Base-by-base conservation (phyloP, 1,140 invertebrate genomes). In the Sminthurinus signatus region DNA sequence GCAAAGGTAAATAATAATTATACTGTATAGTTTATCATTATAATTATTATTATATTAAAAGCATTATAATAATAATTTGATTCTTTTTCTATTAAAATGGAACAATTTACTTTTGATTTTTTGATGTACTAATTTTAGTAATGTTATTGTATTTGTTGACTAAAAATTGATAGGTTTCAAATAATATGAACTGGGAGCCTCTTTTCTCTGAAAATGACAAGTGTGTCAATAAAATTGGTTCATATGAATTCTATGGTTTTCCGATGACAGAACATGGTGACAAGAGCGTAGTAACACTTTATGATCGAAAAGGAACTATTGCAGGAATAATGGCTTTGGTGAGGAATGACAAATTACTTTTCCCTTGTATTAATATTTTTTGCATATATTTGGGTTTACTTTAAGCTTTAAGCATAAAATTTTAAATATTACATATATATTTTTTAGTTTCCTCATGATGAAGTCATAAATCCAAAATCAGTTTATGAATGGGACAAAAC, bases 251-350 rank as follows among this genome's bases (percentile, higher is more conserved):
- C 23, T 56, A 56, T 28, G 52, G 62, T 15, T 29, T 48, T 28
- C 52, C 39, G 27, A 2, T 56, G 32, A 29, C 48, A 3, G 51
- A 54, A 19, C 23, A 43, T n/a, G 21, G 29, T n/a, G 62, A 68
- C 32, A 25, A 36, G 5, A 21, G 54, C 0, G 31, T 68, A 0
- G 42, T 39, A 23, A 39, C 42, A 5, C 25, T 68, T 25, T 61
- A 61, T 55, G 67, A 68, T 28, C 27, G 23, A 19, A 61, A 68
- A 1, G 67, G 67, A 12, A 46, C 62, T 10, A 61, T 68, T 32
- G 58, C 62, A 21, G 67, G 67, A 48, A 60, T 68, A 25, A 61
- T 64, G 31, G 56, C 48, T 31, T 57, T 50, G 17, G 65, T 67
- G 54, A 57, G 48, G 5, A 1, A 14, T 8, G 12, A n/a, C n/a